Conservation (phyloP, 2,113 vertebrate genomes). For the Brienomyrus longianalis region DNA sequence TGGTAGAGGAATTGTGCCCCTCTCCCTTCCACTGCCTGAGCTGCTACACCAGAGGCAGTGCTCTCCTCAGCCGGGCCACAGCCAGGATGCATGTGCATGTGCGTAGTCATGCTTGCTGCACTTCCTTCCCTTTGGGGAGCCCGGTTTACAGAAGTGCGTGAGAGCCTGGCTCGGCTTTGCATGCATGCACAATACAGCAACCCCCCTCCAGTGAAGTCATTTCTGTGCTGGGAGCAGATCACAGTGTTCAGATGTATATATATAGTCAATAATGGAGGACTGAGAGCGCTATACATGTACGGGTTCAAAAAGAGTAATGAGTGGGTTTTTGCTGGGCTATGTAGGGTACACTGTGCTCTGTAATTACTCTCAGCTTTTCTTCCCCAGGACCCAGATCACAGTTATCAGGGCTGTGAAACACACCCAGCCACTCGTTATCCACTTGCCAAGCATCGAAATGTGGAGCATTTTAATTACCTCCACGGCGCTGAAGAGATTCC, state of each 20-base stretch:
- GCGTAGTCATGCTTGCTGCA: not conserved
- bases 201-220: not conserved
- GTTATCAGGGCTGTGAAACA: conserved; percentile 5
- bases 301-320: conserved; percentile 17
- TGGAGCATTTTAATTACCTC: not conserved
- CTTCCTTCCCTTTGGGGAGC: not conserved
- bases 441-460: not conserved
- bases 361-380: conserved; percentile 15
- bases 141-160: not conserved
- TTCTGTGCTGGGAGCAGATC: not conserved
- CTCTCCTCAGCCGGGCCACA: not conserved
- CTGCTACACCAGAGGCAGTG: not conserved
- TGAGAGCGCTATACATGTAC: not conserved
- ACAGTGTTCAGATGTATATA: conserved; percentile 7
- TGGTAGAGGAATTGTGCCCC: not conserved
- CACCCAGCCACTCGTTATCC: conserved; percentile 1
- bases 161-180: not conserved
- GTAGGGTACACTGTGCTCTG: not conserved
- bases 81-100: not conserved
- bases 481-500: not conserved
- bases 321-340: not conserved
- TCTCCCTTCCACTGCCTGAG: not conserved
- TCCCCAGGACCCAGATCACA: conserved; percentile 4
- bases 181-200: not conserved
- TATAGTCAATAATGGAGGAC: conserved; percentile 22